These are phyloP conservation scores for Acronicta alni DNA, from an alignment of 2,888 invertebrate genomes.

Conservation along the genomic window DNA sequence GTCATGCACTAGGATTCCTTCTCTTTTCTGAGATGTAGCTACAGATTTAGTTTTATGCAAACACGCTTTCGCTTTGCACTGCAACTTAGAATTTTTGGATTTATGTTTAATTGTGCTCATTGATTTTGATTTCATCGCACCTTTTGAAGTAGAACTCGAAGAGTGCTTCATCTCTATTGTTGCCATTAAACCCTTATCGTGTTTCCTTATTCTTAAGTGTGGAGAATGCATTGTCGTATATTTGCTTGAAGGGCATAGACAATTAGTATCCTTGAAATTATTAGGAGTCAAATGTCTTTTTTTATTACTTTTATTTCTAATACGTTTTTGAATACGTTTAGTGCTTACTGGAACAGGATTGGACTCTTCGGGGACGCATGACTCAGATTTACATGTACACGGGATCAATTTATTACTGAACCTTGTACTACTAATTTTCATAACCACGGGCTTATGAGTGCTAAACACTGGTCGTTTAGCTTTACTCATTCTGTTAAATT, in stretches of 20 bases:
- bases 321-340: constrained; percentile 23
- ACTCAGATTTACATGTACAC: constrained; percentile 35
- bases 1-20: background rate
- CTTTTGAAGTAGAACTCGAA: constrained; percentile 23
- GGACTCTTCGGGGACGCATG: constrained; percentile 21
- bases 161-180: background rate
- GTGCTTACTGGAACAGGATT: constrained; percentile 3
- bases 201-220: constrained; percentile 2
- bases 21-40: background rate
- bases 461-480: constrained; percentile 22
- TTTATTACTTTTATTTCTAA: constrained; percentile 9
- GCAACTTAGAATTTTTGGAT: constrained; percentile 13
- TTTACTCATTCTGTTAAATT: constrained; percentile 11
- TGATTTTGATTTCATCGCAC: constrained; percentile 35
- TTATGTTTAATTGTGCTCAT: constrained; percentile 36
- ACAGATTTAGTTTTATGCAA: constrained; percentile 13
- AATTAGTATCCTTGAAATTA: constrained; percentile 10
- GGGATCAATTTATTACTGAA: constrained; percentile 2
- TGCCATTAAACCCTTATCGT: background rate
- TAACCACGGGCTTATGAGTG: constrained; percentile 41
- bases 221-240: constrained; percentile 14
- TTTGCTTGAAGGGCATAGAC: constrained; percentile 9
- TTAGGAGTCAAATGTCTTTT: constrained; percentile 11
- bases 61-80: constrained; percentile 13
- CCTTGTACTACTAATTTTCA: constrained; percentile 15